Percentiles rank a stretch among this genome's conserved stretches.
Conservation (phyloP, 2,888 invertebrate species). For the Brachyopa scutellaris region DNA sequence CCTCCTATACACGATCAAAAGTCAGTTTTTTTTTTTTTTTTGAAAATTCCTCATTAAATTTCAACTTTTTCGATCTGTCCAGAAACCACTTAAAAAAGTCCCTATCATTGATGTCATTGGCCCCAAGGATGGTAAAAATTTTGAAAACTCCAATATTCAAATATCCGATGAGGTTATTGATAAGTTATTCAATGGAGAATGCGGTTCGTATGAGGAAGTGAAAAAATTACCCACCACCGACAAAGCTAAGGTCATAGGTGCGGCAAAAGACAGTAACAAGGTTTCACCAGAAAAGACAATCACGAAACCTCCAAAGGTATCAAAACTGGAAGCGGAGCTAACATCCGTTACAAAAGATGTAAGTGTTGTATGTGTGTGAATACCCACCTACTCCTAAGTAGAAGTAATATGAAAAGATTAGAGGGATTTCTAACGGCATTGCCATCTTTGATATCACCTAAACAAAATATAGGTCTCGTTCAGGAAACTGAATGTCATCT, state of each 20-base stretch:
- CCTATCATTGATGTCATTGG: slow-evolving; percentile 78
- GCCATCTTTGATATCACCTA: too few relatives aligned
- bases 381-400: too few relatives aligned
- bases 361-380: neutral
- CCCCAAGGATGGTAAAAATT: slow-evolving; percentile 75
- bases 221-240: slow-evolving; percentile 70
- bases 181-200: slow-evolving; percentile 80
- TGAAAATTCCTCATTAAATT: neutral
- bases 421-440: too few relatives aligned
- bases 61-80: neutral
- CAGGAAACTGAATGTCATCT: too few relatives aligned
- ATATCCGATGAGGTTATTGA: slow-evolving; percentile 81
- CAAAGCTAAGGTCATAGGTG: neutral
- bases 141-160: slow-evolving; percentile 75
- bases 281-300: neutral
- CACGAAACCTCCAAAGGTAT: neutral
- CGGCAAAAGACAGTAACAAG: slow-evolving; percentile 30
- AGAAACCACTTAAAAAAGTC: slow-evolving; percentile 76
- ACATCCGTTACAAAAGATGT: slow-evolving; percentile 16
- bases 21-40: slow-evolving; percentile 28
- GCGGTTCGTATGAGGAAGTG: slow-evolving; percentile 78
- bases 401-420: too few relatives aligned
- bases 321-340: slow-evolving; percentile 22
- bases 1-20: slow-evolving; percentile 78
- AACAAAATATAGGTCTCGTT: too few relatives aligned